A percentile compares a stretch with the other conserved stretches of the same genome.
Conservation (phyloP, 2,888 invertebrate species). For the Mermis nigrescens region DNA sequence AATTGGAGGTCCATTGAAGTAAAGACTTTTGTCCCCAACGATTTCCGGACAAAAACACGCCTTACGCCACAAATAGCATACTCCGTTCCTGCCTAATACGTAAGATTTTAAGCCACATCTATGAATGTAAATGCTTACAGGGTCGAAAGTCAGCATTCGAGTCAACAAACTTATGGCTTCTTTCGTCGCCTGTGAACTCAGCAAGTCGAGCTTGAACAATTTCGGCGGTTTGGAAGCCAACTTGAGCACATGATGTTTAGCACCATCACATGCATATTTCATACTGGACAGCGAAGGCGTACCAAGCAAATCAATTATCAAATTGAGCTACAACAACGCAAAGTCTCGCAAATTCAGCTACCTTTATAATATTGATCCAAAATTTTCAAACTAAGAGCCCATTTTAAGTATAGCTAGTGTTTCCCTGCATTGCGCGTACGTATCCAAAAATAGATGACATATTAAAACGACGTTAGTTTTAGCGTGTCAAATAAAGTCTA, state of each 20-base stretch:
- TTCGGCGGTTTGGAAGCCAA: conserved; percentile 62
- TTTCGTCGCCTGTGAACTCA: conserved; percentile 77
- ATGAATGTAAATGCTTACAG: no score
- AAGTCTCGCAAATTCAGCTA: background rate
- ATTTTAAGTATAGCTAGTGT: background rate
- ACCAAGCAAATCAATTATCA: conserved; percentile 88
- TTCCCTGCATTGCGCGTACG: no score
- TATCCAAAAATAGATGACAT: no score
- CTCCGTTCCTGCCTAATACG: no score
- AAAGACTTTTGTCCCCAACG: no score
- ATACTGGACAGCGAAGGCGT: conserved; percentile 87
- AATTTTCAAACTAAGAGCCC: background rate
- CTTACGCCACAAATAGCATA: no score
- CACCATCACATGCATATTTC: conserved; percentile 88
- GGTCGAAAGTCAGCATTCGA: conserved; percentile 92
- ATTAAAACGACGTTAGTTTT: background rate
- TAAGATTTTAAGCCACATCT: no score
- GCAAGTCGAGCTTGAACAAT: conserved; percentile 37
- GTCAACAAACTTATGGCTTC: conserved; percentile 88
- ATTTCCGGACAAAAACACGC: no score
- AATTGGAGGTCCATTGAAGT: no score
- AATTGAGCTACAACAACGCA: conserved; percentile 53
- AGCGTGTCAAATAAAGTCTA: background rate
- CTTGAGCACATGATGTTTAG: conserved; percentile 69
- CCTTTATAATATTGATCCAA: background rate